Conservation (phyloP, 2,113 vertebrate species). For the Catharus fuscescens region DNA sequence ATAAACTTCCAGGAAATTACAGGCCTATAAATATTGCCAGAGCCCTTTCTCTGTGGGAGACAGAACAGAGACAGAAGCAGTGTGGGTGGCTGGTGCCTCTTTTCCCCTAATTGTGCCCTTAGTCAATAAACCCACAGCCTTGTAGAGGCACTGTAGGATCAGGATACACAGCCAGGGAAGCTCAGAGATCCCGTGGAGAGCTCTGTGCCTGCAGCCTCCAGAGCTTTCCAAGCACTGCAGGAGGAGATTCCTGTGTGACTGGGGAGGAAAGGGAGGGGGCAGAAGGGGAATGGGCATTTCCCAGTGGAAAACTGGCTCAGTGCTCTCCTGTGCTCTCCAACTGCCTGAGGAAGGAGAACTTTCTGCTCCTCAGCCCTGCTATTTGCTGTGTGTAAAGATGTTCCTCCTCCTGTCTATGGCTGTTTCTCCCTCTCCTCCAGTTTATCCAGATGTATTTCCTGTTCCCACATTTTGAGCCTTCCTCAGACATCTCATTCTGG, state of each 20-base stretch:
- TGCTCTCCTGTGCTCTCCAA: neutral
- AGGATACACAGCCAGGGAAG: neutral
- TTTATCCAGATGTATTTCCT: neutral
- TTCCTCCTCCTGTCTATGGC: neutral
- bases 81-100: neutral
- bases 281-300: neutral
- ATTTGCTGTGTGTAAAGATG: neutral
- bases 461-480: neutral
- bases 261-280: rapidly evolving
- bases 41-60: slow-evolving; percentile 50
- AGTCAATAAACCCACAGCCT: slow-evolving; percentile 1
- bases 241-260: rapidly evolving
- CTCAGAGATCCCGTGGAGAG: neutral
- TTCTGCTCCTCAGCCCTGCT: neutral
- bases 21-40: slow-evolving; percentile 63
- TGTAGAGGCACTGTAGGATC: neutral
- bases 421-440: neutral
- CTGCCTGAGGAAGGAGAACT: neutral
- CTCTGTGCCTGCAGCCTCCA: neutral
- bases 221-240: neutral
- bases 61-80: slow-evolving; percentile 34
- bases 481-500: neutral
- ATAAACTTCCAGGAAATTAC: slow-evolving; percentile 76
- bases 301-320: rapidly evolving
- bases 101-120: neutral